phyloP scores from a whole-genome alignment of 30 jellyfish, hydroid and myxozoan genomes.

The Haliclystus octoradiatus region DNA sequence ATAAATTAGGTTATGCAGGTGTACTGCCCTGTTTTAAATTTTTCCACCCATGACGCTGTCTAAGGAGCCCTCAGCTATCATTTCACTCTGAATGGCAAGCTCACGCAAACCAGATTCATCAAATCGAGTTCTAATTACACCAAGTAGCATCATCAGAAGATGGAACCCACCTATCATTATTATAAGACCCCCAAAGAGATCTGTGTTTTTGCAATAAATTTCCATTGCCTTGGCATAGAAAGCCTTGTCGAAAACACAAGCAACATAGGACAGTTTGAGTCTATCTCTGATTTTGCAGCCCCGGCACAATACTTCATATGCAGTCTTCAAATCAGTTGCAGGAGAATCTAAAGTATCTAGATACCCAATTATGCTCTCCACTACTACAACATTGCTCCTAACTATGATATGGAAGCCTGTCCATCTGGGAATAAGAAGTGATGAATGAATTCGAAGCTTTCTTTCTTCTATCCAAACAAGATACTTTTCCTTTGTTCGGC shows the following conservation, averaged over 20 bases:
- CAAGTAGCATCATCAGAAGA: constrained; percentile 21
- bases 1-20: constrained; percentile 27
- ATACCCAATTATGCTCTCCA: constrained; percentile 15
- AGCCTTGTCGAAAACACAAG: constrained; percentile 58
- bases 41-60: constrained; percentile 34
- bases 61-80: constrained; percentile 50
- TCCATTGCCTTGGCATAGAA: constrained; percentile 38
- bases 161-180: constrained; percentile 46
- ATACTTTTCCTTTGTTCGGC: background rate
- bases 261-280: constrained; percentile 17
- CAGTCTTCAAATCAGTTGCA: constrained; percentile 31
- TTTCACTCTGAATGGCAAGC: constrained; percentile 19
- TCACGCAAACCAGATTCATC: constrained; percentile 40
- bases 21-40: constrained; percentile 26
- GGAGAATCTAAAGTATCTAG: constrained; percentile 10
- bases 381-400: background rate
- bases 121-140: constrained; percentile 13
- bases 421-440: constrained; percentile 10
- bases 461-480: constrained; percentile 10
- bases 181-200: constrained; percentile 15
- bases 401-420: constrained; percentile 15
- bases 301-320: constrained; percentile 3
- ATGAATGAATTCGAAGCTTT: constrained; percentile 5
- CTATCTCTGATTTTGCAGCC: constrained; percentile 20
- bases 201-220: constrained; percentile 27